Evolutionary conservation across 2,888 invertebrate species (phyloP), one percentile per base, ranked within the genome.

Genomic region (Calliphora vomitoria): DNA sequence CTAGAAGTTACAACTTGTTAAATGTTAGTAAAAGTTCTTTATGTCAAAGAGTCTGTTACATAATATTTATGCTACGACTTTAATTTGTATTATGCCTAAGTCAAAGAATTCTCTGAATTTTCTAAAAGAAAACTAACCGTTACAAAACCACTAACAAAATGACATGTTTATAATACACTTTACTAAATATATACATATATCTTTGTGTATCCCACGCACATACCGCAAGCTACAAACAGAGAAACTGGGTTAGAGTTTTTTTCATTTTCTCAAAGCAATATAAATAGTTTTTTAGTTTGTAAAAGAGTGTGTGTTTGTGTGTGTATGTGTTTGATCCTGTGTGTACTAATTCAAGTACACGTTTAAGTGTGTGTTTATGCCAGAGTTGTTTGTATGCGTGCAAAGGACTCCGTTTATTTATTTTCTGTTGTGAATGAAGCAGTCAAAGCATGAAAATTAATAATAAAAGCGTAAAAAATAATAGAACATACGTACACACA

Each of bases 391-490:
- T 38, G 38, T 18, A 6, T 50, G 68, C 31, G 66, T 44, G 13
- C 25, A 41, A 69, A 79, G 31, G 18, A 44, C 44, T 58, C 38
- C 4, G 8, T 62, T 47, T 71, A 18, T 35, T 20, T 20, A 20
- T 55, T 18, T 55, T 20, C 18, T n/a, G n/a, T 15, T 50, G 50
- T 50, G 15, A 8, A 8, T 50, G 11, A 15, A 6, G 69, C 20
- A 60, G 69, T 50, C 62, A 53, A 69, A 69, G 50, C 68, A 75
- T 60, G 50, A 58, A 82, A 75, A 68, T 55, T 58, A 66, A 66
- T 74, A 74, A 55, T 55, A 58, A 75, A 50, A 41, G 11, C 68
- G 8, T 79, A n/a, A 31, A 76, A 44, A 68, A 53, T 66, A 53
- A 50, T 80, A 31, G n/a, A 38, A 53, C 35, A 20, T 50, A 20